These are phyloP conservation scores for Heliconius erato DNA, from an alignment of 2,888 invertebrate genomes.

Conservation along the genomic window DNA sequence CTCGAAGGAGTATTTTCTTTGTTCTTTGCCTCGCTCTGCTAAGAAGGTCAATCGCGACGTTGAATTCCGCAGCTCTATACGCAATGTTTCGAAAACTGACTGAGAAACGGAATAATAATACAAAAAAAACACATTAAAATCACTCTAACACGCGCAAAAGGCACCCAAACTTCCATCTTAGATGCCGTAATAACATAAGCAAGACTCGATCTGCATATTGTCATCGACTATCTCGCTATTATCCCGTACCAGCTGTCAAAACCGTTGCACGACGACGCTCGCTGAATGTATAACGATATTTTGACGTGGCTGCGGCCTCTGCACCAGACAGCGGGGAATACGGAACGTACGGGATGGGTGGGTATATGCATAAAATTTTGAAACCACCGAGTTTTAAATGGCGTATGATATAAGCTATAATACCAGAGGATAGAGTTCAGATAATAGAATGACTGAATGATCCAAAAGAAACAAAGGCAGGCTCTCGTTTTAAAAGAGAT, in stretches of 20 bases:
- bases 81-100: not conserved
- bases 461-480: slow-evolving; percentile 44
- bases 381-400: slow-evolving; percentile 54
- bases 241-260: slow-evolving; percentile 56
- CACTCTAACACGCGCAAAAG: not conserved
- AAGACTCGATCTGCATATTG: slow-evolving; percentile 51
- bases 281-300: slow-evolving; percentile 55
- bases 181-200: slow-evolving; percentile 44
- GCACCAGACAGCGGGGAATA: slow-evolving; percentile 54
- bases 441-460: slow-evolving; percentile 50
- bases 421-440: slow-evolving; percentile 49
- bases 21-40: not conserved
- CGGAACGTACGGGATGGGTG: slow-evolving; percentile 50
- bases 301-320: slow-evolving; percentile 52
- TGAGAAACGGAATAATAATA: not conserved
- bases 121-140: not conserved
- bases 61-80: not conserved
- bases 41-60: not conserved
- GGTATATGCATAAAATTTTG: slow-evolving; percentile 62
- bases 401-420: slow-evolving; percentile 53
- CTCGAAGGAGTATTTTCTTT: no score
- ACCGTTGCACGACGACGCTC: slow-evolving; percentile 55
- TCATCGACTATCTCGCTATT: slow-evolving; percentile 54
- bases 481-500: slow-evolving; percentile 45
- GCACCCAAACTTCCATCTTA: slow-evolving; percentile 39